Conservation (phyloP, 2,113 vertebrate species). For the Dromiciops gliroides region DNA sequence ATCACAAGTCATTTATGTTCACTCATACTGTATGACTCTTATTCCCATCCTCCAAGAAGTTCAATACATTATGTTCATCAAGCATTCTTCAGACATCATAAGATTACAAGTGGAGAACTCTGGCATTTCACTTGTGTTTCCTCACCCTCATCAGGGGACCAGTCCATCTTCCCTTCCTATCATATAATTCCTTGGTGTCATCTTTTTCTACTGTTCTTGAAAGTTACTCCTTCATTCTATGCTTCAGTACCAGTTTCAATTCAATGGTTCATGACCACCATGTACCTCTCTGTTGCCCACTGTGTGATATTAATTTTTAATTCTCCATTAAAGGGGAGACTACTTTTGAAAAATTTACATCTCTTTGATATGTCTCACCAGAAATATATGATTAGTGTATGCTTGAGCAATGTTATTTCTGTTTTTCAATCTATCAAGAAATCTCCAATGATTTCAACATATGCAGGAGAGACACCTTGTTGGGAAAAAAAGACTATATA, state of each 20-base stretch:
- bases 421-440: not conserved
- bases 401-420: not conserved
- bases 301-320: not conserved
- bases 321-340: not conserved
- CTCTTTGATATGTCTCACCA: not conserved
- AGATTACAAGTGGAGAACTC: not conserved
- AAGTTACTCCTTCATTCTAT: not conserved
- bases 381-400: not conserved
- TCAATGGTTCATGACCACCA: not conserved
- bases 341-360: not conserved
- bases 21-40: not conserved
- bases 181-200: not conserved
- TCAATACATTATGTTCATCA: not conserved
- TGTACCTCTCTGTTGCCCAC: not conserved
- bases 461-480: not conserved
- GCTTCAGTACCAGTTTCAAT: not conserved
- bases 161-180: not conserved
- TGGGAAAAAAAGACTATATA: not conserved
- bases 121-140: not conserved
- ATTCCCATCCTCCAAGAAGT: not conserved
- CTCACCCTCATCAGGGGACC: not conserved
- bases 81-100: not conserved
- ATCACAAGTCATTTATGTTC: not conserved
- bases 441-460: not conserved
- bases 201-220: not conserved